Evolutionary conservation across 2,113 vertebrate species (phyloP), one percentile per base, ranked within the genome.

Genomic region (Numida meleagris): DNA sequence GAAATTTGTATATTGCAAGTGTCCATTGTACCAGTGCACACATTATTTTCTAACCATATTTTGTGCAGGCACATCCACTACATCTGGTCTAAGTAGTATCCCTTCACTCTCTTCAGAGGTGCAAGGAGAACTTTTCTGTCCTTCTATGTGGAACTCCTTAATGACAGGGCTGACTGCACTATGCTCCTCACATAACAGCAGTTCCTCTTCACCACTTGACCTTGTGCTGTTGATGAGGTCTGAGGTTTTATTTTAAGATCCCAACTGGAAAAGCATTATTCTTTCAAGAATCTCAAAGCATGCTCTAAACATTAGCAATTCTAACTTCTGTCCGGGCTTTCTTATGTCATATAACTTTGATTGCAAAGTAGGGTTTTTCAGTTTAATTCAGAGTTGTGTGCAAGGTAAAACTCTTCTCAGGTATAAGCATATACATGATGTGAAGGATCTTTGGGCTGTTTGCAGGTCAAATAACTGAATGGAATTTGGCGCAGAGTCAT

Each of bases 201-300:
- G 71, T 46, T 45, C 24, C 27, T 65, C 36, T 43, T 70, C 90
- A 50, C 15, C 34, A 31, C 48, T 65, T 68, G 43, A 46, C 31
- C 7, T 53, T 25, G 25, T 55, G 33, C 18, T 61, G 31, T 18
- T 88, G 58, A 68, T 27, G 48, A 83, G 6, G 4, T 66, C 59
- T 81, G 77, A 66, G 29, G 5, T 34, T 68, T 74, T 62, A 27
- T 67, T 62, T 67, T 45, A 79, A 27, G 36, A 74, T 65, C 90
- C 89, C 23, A 82, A 61, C 63, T 71, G 76, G 34, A 87, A 83
- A 95, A 91, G 40, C 38, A 34, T 91, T 74, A 51, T 81, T 73
- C 21, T 83, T 89, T 81, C 33, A 84, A 74, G 31, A 51, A 33
- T 65, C 14, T 73, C 31, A 65, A 50, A 33, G 61, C 27, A 45